Percentiles rank a stretch among this genome's conserved stretches.
phyloP scores from a whole-genome alignment of 2,113 vertebrate species.

The Perca fluviatilis region DNA sequence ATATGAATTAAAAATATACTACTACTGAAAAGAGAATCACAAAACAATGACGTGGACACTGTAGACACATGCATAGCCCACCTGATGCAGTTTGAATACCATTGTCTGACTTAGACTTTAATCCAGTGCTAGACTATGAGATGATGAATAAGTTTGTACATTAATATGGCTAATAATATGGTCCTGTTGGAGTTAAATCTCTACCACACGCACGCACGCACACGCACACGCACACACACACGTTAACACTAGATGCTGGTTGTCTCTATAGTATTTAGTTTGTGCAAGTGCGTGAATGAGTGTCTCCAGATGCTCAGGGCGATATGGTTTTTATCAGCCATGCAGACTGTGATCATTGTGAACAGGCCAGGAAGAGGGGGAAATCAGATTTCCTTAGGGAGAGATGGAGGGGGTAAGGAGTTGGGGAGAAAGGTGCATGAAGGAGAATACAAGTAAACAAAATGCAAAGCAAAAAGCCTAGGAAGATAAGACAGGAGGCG shows the following conservation, averaged over 20 bases:
- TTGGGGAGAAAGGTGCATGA: constrained; percentile 22
- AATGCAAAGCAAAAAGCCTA: constrained; percentile 18
- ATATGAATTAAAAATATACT: background rate
- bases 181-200: background rate
- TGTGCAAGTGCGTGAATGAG: constrained; percentile 53
- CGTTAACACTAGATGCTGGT: background rate
- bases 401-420: background rate
- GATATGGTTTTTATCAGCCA: constrained; percentile 78
- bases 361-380: constrained; percentile 71
- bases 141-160: background rate
- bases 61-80: background rate
- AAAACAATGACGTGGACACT: background rate
- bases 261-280: constrained; percentile 23
- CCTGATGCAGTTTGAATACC: background rate
- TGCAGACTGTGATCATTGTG: constrained; percentile 69
- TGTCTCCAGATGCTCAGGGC: constrained; percentile 75
- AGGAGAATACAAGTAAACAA: constrained; percentile 13
- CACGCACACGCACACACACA: background rate
- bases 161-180: background rate
- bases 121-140: background rate
- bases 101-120: background rate
- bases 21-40: background rate
- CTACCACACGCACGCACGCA: too few species aligned
- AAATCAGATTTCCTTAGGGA: constrained; percentile 56
- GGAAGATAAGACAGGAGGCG: constrained; percentile 21